Percentiles rank a stretch among this genome's conserved stretches.
phyloP scores from a whole-genome alignment of 2,113 vertebrate species.

The Hirundichthys speculiger region DNA sequence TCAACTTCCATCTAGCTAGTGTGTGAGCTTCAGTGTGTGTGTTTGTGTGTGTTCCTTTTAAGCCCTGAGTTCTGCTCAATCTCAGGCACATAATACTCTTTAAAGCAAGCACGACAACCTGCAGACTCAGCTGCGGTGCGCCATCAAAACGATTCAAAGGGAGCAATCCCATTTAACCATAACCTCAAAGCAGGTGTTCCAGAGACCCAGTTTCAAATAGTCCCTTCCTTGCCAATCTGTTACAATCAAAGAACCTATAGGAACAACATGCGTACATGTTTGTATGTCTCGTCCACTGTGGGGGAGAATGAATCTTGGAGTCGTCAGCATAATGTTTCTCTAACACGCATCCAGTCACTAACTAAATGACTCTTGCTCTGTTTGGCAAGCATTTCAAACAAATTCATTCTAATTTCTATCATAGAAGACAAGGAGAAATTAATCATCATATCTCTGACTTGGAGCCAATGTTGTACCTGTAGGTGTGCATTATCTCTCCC shows the following conservation, averaged over 20 bases:
- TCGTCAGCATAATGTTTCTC: constrained; percentile 23
- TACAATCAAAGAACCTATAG: constrained; percentile 58
- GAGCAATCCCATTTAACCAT: constrained; percentile 82
- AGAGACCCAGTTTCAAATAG: constrained; percentile 68
- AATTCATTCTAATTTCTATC: constrained; percentile 65
- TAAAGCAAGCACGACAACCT: constrained; percentile 75
- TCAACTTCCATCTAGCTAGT: constrained; percentile 41
- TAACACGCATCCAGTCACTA: constrained; percentile 51
- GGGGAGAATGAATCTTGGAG: background rate
- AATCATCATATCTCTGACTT: constrained; percentile 68
- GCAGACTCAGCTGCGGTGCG: constrained; percentile 79
- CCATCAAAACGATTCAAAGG: constrained; percentile 80
- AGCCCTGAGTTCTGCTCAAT: constrained; percentile 68
- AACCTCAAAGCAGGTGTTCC: constrained; percentile 75
- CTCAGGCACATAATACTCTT: constrained; percentile 73
- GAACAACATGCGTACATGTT: constrained; percentile 46
- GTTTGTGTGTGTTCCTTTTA: constrained; percentile 59
- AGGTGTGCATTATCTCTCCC: constrained; percentile 73
- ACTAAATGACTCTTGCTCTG: constrained; percentile 50
- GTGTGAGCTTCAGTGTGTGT: constrained; percentile 31
- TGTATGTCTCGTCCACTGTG: constrained; percentile 25
- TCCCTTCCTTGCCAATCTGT: constrained; percentile 58
- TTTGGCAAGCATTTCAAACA: constrained; percentile 56
- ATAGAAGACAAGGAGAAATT: constrained; percentile 61
- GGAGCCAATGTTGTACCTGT: constrained; percentile 57